Evolutionary conservation across 2,113 vertebrate species (phyloP), one percentile per base, ranked within the genome.

Genomic region (Procapra przewalskii): DNA sequence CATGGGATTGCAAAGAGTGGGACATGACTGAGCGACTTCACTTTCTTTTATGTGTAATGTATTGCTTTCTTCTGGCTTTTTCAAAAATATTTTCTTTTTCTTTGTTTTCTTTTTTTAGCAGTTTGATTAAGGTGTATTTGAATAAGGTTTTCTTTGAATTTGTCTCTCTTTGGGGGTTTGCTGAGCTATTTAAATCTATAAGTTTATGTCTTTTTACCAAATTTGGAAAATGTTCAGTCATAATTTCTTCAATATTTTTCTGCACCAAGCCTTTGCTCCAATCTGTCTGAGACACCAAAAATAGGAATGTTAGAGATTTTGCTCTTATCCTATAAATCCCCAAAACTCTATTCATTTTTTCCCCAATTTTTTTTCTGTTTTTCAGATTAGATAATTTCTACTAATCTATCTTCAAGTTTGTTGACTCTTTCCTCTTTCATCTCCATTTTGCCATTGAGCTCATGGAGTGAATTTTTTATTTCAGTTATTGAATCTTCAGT

Each of bases 141-240:
- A 85, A 33, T 81, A 45, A 91, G 57, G 23, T 95, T 96, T 93
- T 90, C 85, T 96, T 86, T 96, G 82, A 96, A 64, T 88, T 85
- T 85, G 33, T 94, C 31, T 21, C 95, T 85, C 31, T 92, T 81
- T n/a, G 3, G 40, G 25, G 62, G 5, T 6, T 81, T 87, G 29
- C 17, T 43, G 88, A 83, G 64, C 14, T 91, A 62, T 10, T 85
- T 85, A 40, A 86, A 64, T 88, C 29, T 84, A 77, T 93, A 77
- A 40, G 60, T 91, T 83, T 88, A 71, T 93, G 10, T 85, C 31
- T 93, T 77, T 96, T 91, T 33, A 94, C 43, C 29, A 91, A 96
- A 91, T 82, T 50, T 96, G 48, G 43, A 29, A 71, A 36, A 11
- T 79, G 91, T 93, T 96, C 21, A n/a, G 10, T 45, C 62, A 75